Evolutionary conservation across 2,888 invertebrate genomes (phyloP), one percentile per base, ranked within the genome.

Genomic region (Cryptops parisi): DNA sequence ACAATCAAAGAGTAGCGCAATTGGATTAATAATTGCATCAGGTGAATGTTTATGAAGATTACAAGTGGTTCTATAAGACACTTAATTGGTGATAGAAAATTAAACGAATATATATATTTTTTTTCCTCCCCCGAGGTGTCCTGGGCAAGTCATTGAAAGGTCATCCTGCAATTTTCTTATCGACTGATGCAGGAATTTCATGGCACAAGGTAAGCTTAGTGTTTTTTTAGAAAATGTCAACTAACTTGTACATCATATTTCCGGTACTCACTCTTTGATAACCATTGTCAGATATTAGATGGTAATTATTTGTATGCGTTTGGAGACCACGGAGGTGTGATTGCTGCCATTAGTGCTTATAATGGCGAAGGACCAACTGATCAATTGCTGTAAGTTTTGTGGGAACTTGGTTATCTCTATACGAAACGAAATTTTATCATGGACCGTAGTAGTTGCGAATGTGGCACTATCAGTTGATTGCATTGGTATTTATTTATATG

Each of bases 241-340:
- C n/a, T n/a, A n/a, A n/a, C n/a, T n/a, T n/a, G n/a, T n/a, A n/a
- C n/a, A n/a, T n/a, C n/a, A n/a, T n/a, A n/a, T n/a, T n/a, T n/a
- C n/a, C n/a, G n/a, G n/a, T 22, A 12, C 53, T 23, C 17, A 19
- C n/a, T 44, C 2, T 53, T 21, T 4, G 4, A 12, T 22, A 44
- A 5, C 15, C 19, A 24, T 41, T 49, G 52, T 27, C 68, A 76
- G 69, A 68, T 75, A 1, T 70, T 88, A 3, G 79, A 81, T 63
- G 86, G 85, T 58, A 80, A 83, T 63, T 84, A 84, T 64, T 82
- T 85, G 69, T 88, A 86, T 69, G 84, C 85, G 64, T 82, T 88
- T 71, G 91, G 89, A 2, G 91, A 93, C 70, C 88, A 90, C 65
- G 91, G 91, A 0, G 90, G 89, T 21, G 75, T 91, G 1, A 68